Base-by-base conservation (phyloP, 2,113 vertebrate genomes). In the human (Homo sapiens) region DNA sequence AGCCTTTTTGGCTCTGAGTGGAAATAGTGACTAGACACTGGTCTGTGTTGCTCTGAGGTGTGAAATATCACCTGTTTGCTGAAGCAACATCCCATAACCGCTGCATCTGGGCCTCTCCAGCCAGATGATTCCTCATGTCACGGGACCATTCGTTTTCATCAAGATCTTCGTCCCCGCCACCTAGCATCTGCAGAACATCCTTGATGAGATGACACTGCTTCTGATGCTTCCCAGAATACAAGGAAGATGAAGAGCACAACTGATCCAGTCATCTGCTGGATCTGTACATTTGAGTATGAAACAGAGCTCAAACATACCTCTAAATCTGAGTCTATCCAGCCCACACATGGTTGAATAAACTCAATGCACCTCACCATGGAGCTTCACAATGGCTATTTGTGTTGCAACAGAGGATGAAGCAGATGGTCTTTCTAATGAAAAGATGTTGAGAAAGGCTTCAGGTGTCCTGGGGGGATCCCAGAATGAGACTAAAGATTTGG, bases 1-100 rank as follows among this genome's bases (percentile, higher is more conserved):
- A 27, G 13, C 0, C 50, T 85, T 73, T 70, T 72, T 61, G 64
- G 25, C 40, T 92, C 35, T 38, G 61, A n/a, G 35, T n/a, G 10
- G 48, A 93, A 89, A 43, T 6, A 57, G 55, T 20, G 55, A 40
- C 52, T 96, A 89, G 64, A 50, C 68, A 68, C 82, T 16, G 35
- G 22, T 66, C 89, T 82, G 20, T 43, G 27, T 38, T 68, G 89
- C 72, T 95, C 81, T 90, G 79, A 96, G 79, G 89, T 94, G 94
- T 97, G 97, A 97, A 86, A 94, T 79, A 94, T 88, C 89, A 97
- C 98, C 93, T 97, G 97, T 97, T 95, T 66, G 73, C 92, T 89
- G 72, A 80, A 97, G 38, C 79, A 22, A 55, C 59, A 86, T 89
- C 93, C 96, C 83, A 87, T 95, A 96, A 96, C 89, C 86, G 68